Evolutionary conservation across 2,888 invertebrate species (phyloP), one percentile per base, ranked within the genome.

Genomic region (Litoditis marina): DNA sequence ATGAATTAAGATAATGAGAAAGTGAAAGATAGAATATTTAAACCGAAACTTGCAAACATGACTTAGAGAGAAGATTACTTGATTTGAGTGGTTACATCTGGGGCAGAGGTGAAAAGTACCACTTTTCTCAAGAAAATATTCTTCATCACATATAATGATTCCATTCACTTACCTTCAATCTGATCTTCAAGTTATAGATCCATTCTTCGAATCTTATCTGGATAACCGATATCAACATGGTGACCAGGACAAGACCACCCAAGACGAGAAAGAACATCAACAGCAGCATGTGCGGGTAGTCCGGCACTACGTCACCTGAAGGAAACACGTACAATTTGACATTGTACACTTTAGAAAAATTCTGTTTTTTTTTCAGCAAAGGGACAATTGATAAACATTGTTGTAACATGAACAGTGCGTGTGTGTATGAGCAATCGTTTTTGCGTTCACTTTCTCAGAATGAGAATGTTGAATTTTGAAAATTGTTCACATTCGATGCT

Each of bases 201-300:
- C 78, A 82, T 55, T 82, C 81, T 65, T 82, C 82, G 70, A 82
- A 79, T 56, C 80, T 81, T 61, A 81, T 80, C 63, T 81, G 93
- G 0, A 94, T 92, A 27, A 95, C 93, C 82, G 94, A 94, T 78
- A 96, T 92, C 84, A 92, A 92, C 94, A 95, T 94, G 73, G 94
- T 92, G 55, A 94, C 94, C 25, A 96, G 86, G 0, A 95, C 92
- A 65, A 96, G 86, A 7, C 96, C 96, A 78, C 96, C 92, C 27
- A 95, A 90, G 60, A 96, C 86, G 83, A 96, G 94, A 51, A 94
- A 87, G 78, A 94, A 93, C 39, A 92, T 92, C 60, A 90, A 88
- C 87, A 95, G 90, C 89, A 95, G 92, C 79, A 88, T 89, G 84
- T 89, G 88, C 0, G 93, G 92, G 85, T 92, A 90, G 83, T 88